Evolutionary conservation across 1,140 invertebrate genomes (phyloP), one percentile per base, ranked within the genome.

Genomic region (Drosophila hydei): DNA sequence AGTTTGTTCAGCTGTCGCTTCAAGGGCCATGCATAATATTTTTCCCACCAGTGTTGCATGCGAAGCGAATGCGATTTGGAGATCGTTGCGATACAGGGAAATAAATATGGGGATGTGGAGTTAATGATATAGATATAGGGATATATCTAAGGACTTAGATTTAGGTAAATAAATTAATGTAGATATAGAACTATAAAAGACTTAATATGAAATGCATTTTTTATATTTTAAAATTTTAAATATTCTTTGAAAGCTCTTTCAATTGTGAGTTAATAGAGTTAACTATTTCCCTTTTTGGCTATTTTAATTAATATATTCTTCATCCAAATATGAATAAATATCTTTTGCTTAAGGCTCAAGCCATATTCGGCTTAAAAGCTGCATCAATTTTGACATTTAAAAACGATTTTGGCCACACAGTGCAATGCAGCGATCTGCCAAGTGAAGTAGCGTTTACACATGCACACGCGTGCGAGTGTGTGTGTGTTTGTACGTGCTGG

Each of bases 371-470:
- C 51, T 8, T 23, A 54, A 54, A 7, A 21, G 14, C 4, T 18
- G 2, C 30, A 62, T 25, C 40, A 16, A 23, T 21, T 38, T 48
- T 18, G 21, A 33, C 21, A n/a, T 23, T 38, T n/a, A 23, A 58
- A 42, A 71, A 74, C 74, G 33, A 61, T 56, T 61, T 64, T 55
- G 36, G 42, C 11, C 62, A 21, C 30, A 65, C 52, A 23, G 42
- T 47, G 30, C 42, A 8, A 27, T 25, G 23, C 23, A 21, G 48
- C 12, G 30, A 8, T 12, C 6, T 6, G 2, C 2, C 27, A 62
- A 30, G 23, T 40, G 30, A 52, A 52, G 42, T 51, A 54, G 51
- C 36, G 64, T 60, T 55, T 23, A 4, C 4, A 4, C 4, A 4
- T 23, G 21, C 4, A 4, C 4, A 4, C 4, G 21, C 4, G 21